Conservation (phyloP, 2,797 vertebrate genomes). For the Alfaro cultratus region DNA sequence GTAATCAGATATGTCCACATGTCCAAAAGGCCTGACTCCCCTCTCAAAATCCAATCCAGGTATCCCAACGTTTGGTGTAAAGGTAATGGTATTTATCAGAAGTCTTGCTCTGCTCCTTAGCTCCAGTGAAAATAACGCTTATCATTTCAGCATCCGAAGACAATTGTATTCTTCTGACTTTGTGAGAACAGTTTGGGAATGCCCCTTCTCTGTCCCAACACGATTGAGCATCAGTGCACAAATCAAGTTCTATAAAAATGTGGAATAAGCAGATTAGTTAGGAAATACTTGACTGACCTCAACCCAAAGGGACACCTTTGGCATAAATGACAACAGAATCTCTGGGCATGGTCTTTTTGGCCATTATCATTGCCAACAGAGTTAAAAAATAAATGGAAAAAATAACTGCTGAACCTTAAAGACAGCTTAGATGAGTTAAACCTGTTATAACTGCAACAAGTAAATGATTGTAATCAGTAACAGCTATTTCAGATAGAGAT, state of each 20-base stretch:
- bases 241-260: neutral
- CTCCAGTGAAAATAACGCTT: neutral
- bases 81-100: neutral
- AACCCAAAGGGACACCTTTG: neutral
- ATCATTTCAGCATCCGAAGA: neutral
- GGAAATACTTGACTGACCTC: slow-evolving; percentile 1
- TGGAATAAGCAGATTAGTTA: neutral
- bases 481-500: neutral
- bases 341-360: neutral
- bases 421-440: neutral
- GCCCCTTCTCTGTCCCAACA: neutral
- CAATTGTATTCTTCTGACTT: neutral
- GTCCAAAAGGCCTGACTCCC: neutral
- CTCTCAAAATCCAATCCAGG: neutral
- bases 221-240: neutral
- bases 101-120: neutral
- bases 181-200: neutral
- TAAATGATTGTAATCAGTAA: neutral
- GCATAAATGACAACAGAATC: neutral
- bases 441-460: neutral
- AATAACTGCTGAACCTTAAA: neutral
- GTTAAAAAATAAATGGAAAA: neutral
- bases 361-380: neutral
- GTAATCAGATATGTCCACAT: neutral
- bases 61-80: neutral